Evolutionary conservation across 2,113 vertebrate genomes (phyloP).

Genomic region (Xyliphius kryptos): DNA sequence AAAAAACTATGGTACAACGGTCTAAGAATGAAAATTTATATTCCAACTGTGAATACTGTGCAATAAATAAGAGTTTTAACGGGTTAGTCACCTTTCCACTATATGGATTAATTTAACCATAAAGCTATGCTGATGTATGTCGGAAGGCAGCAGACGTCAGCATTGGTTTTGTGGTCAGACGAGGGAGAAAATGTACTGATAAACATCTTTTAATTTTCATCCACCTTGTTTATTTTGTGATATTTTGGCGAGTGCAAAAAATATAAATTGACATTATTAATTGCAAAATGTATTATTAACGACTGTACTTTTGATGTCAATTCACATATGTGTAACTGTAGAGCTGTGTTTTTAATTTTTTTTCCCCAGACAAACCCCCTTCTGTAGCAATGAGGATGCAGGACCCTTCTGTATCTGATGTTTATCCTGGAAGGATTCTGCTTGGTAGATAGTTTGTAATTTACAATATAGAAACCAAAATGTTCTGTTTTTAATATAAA

Average conservation of each 20-base stretch:
- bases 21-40: not conserved
- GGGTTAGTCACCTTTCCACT: not conserved
- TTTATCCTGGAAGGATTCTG: constrained; percentile 47
- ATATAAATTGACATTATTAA: too few species aligned
- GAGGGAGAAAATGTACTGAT: not conserved
- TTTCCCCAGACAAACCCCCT: constrained; percentile 51
- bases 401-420: not conserved
- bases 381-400: constrained; percentile 56
- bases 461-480: not conserved
- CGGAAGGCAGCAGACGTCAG: not conserved
- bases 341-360: not conserved
- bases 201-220: not conserved
- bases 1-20: not conserved
- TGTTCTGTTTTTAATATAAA: too few species aligned
- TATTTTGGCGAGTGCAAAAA: too few species aligned
- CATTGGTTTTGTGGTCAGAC: constrained; percentile 4
- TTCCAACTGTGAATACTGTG: not conserved
- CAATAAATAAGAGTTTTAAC: not conserved
- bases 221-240: not conserved
- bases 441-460: constrained; percentile 59
- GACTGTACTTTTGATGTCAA: not conserved
- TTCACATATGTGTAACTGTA: not conserved
- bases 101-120: not conserved
- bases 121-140: not conserved
- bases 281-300: not conserved